These are phyloP conservation scores for Theocolax elegans DNA, from an alignment of 1,140 invertebrate genomes.

Conservation along the genomic window DNA sequence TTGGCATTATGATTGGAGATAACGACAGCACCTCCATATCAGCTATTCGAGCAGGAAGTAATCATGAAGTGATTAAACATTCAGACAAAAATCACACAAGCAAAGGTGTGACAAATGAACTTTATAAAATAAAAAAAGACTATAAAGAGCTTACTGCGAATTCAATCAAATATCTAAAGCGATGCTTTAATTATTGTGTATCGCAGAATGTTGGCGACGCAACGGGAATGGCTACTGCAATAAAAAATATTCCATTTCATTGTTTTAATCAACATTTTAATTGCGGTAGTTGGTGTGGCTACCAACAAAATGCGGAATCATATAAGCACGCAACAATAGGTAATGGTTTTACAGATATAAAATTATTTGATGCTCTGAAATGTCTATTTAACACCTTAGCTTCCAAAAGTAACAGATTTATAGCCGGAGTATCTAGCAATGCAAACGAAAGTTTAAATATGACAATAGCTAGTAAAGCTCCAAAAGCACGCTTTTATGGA, in stretches of 20 bases:
- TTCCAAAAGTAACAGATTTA: slow-evolving; percentile 14
- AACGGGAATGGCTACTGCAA: background rate
- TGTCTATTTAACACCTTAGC: slow-evolving; percentile 8
- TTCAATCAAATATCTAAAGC: background rate
- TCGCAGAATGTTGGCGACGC: background rate
- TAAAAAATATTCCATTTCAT: slow-evolving; percentile 1
- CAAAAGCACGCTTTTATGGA: no score
- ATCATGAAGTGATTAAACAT: slow-evolving; percentile 10
- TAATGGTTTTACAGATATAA: slow-evolving; percentile 8
- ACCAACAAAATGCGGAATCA: background rate
- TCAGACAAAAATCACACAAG: slow-evolving; percentile 15
- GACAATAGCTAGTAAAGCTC: no score
- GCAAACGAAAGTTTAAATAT: slow-evolving; percentile 22
- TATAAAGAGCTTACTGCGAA: slow-evolving; percentile 18
- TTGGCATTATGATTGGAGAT: no score
- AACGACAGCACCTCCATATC: no score
- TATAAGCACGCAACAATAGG: background rate
- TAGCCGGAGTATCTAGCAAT: slow-evolving; percentile 27
- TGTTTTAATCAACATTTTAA: slow-evolving; percentile 2
- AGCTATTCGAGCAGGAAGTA: no score
- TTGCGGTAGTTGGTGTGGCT: slow-evolving; percentile 14
- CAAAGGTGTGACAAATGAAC: slow-evolving; percentile 8
- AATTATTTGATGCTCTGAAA: slow-evolving; percentile 15
- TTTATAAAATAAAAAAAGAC: slow-evolving; percentile 12
- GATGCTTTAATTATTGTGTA: slow-evolving; percentile 11